Base-by-base conservation (phyloP, 2,797 vertebrate species). In the Acipenser transmontanus region DNA sequence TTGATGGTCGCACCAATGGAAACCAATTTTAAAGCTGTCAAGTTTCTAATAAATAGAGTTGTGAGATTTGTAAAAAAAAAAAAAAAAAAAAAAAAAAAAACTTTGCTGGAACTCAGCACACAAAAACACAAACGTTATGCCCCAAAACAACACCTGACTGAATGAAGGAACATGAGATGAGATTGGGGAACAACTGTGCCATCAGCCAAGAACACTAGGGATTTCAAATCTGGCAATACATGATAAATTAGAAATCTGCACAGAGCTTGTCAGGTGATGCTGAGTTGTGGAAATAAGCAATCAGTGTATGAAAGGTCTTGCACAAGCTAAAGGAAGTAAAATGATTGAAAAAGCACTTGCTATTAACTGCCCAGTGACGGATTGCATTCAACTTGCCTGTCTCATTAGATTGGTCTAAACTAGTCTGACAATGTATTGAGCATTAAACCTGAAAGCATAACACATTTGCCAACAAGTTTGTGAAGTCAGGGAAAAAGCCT, bases 261-360 rank as follows among this genome's bases (percentile, higher is more conserved):
- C 69, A 69, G 62, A 50, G 72, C 57, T 74, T 76, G 75, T 80
- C 73, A 80, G 78, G 78, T 75, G 75, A 73, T 79, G 80, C 81
- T 83, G 76, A 81, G 74, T 72, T 68, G 11, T 66, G 63, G 75
- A 83, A 82, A 81, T 73, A 74, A 76, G 66, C 71, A 79, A 85
- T 86, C 77, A 59, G 86, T 83, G 65, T 62, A 13, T 69, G 59
- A 61, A 61, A 61, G 17, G 17, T 1, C 17, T 10, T 34, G n/a
- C 60, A 61, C 60, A 14, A 6, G 17, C 17, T 8, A 47, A 61
- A 61, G 60, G 60, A 61, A 61, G 17, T 61, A 34, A 20, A 61
- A 61, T 61, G 60, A 61, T 17, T 61, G 17, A 78, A 72, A 76
- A 72, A 72, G 64, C 67, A 65, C 47, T 7, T 71, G 73, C 80